Conservation (phyloP, 2,888 invertebrate genomes). For the Barypeithes pellucidus region DNA sequence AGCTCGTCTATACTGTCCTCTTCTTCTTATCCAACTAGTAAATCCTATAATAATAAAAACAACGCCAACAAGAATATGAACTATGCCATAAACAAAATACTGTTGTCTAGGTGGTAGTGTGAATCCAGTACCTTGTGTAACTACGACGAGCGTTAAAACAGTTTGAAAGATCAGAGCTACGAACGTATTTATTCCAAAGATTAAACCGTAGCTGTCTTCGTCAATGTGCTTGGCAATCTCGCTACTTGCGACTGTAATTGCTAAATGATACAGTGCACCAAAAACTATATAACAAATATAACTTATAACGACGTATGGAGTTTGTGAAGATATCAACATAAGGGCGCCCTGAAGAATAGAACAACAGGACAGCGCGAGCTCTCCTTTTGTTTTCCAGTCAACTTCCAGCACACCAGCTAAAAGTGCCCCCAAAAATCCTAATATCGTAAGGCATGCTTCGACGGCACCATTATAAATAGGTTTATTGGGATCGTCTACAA, state of each 20-base stretch:
- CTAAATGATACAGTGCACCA: constrained; percentile 85
- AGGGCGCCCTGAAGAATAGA: constrained; percentile 74
- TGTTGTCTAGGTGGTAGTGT: constrained; percentile 74
- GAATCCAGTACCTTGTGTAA: constrained; percentile 69
- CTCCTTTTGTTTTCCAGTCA: constrained; percentile 70
- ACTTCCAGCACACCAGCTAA: constrained; percentile 72
- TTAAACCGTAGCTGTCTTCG: constrained; percentile 89
- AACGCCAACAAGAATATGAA: constrained; percentile 77
- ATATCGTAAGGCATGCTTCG: constrained; percentile 82
- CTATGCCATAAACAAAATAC: constrained; percentile 81
- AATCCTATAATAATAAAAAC: constrained; percentile 73
- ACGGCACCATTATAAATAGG: constrained; percentile 78
- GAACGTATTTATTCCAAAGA: constrained; percentile 93
- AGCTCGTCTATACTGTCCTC: constrained; percentile 58
- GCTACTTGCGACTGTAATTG: constrained; percentile 87
- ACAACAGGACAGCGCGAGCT: constrained; percentile 71
- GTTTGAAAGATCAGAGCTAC: constrained; percentile 86
- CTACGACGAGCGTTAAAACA: constrained; percentile 81
- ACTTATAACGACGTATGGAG: constrained; percentile 73
- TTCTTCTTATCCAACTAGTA: constrained; percentile 64
- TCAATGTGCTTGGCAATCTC: constrained; percentile 88
- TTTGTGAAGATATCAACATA: constrained; percentile 70
- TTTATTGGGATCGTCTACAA: constrained; percentile 72
- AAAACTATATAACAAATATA: constrained; percentile 85
- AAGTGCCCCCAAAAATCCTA: constrained; percentile 78